Percentiles rank a stretch among this genome's conserved stretches.
phyloP scores from a whole-genome alignment of 2,797 vertebrate species.

The Melanotaenia boesemani region DNA sequence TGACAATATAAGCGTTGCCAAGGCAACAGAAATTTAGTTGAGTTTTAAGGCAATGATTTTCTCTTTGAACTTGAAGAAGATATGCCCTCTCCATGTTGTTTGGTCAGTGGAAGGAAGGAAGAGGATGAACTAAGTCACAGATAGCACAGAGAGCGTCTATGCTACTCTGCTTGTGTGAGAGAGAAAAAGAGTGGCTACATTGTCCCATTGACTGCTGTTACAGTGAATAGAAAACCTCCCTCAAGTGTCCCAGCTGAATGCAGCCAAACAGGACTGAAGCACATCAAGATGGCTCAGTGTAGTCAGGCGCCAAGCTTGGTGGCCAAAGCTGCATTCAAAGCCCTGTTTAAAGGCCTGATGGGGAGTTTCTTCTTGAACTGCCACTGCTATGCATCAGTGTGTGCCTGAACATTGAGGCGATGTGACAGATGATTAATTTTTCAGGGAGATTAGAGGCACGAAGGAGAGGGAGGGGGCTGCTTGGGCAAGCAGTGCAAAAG shows the following conservation, averaged over 20 bases:
- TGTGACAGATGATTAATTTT: constrained; percentile 85
- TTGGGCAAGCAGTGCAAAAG: constrained; percentile 40
- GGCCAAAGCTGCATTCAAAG: constrained; percentile 47
- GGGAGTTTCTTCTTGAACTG: constrained; percentile 44
- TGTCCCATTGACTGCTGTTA: constrained; percentile 70
- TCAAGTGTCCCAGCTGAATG: constrained; percentile 74
- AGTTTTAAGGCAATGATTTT: not conserved
- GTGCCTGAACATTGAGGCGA: constrained; percentile 68
- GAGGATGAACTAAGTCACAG: constrained; percentile 61
- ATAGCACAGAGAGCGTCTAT: constrained; percentile 69
- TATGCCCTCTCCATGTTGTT: constrained; percentile 34
- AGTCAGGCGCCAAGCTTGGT: constrained; percentile 55
- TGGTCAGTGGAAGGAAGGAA: constrained; percentile 58
- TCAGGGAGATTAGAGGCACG: constrained; percentile 72
- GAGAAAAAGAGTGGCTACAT: constrained; percentile 71
- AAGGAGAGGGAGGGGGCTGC: constrained; percentile 29
- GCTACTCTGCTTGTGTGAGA: constrained; percentile 52
- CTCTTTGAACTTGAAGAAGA: constrained; percentile 4
- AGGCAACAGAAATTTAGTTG: not conserved
- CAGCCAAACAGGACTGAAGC: constrained; percentile 57
- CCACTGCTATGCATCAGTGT: constrained; percentile 62
- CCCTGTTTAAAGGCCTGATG: constrained; percentile 42
- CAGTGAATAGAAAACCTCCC: constrained; percentile 67
- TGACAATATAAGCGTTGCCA: too few species aligned
- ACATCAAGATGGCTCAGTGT: constrained; percentile 63